Base-by-base conservation (phyloP, 2,888 invertebrate genomes). In the Maniola hyperantus region DNA sequence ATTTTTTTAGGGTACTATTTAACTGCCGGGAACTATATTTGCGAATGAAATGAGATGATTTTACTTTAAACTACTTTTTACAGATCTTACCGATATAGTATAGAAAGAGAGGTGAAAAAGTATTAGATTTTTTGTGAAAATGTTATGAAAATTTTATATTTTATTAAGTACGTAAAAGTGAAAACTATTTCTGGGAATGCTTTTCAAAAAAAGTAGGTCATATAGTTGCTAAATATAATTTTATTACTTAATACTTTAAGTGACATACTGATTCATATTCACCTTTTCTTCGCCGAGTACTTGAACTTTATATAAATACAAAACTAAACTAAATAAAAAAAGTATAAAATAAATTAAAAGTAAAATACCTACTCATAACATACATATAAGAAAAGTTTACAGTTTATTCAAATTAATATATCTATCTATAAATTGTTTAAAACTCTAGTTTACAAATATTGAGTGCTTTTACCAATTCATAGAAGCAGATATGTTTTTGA, bases 401-500 rank as follows among this genome's bases (percentile, higher is more conserved):
- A 66, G 65, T 72, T 78, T 77, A 81, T 83, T 84, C 81, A 84
- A 83, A 85, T 60, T 50, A 62, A 67, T 51, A 73, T 71, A 54
- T 62, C 61, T 66, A 76, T 66, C 77, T 76, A 75, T 77, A 66
- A 69, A 71, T 26, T 53, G 36, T 26, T 66, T 59, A 64, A 64
- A 65, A 68, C 66, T 66, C 70, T 72, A 73, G 48, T 67, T 51
- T 70, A 64, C 66, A 70, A 69, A 67, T 70, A 67, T 66, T 69
- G 67, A 71, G 63, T 69, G 69, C 67, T 69, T 64, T 62, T 42
- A 69, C 73, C 77, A 77, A 83, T 83, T 77, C 89, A 88, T 88
- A 90, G 89, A 88, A 89, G 89, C 89, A 89, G 88, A 90, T 89
- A 89, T 89, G 88, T 77, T 74, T 74, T 74, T 66, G 59, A 75